phyloP scores from a whole-genome alignment of 2,888 invertebrate species.

The Caenorhabditis sp. region DNA sequence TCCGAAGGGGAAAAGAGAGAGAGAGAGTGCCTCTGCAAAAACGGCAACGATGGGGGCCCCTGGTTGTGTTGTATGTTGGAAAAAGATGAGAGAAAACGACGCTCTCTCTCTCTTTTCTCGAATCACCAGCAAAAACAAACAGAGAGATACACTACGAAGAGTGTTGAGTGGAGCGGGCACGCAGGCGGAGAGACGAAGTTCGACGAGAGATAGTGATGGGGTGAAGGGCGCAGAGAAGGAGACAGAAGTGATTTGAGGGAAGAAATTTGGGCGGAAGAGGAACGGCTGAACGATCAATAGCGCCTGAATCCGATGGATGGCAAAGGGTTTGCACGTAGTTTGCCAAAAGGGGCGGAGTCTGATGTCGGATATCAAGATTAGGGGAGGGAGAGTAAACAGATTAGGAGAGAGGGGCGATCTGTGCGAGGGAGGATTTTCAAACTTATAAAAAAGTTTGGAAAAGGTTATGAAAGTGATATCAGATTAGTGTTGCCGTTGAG shows the following conservation, averaged over 20 bases:
- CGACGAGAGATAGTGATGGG: conserved; percentile 1
- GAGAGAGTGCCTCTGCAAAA: conserved; percentile 37
- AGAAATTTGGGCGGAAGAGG: conserved; percentile 4
- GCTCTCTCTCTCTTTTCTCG: conserved; percentile 47
- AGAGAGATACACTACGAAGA: conserved; percentile 47
- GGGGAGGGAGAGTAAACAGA: conserved; percentile 8
- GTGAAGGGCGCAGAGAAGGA: conserved; percentile 9
- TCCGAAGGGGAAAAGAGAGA: conserved; percentile 22
- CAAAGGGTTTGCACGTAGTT: conserved; percentile 5
- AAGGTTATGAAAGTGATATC: too few relatives aligned
- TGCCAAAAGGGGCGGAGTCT: conserved; percentile 14
- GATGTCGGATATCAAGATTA: conserved; percentile 8
- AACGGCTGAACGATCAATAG: conserved; percentile 42
- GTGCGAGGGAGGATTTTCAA: conserved; percentile 11
- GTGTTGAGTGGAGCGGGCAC: conserved; percentile 21
- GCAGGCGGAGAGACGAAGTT: conserved; percentile 23
- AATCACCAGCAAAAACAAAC: conserved; percentile 66
- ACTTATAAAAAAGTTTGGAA: neutral
- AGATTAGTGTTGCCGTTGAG: too few relatives aligned
- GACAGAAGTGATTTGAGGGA: conserved; percentile 29
- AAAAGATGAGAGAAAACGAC: conserved; percentile 18
- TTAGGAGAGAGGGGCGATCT: neutral
- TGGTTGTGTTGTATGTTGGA: conserved; percentile 5
- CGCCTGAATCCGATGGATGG: neutral
- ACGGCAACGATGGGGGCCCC: conserved; percentile 44